Evolutionary conservation across 2,888 invertebrate genomes (phyloP), one percentile per base, ranked within the genome.

Genomic region (Napeogenes sylphis): DNA sequence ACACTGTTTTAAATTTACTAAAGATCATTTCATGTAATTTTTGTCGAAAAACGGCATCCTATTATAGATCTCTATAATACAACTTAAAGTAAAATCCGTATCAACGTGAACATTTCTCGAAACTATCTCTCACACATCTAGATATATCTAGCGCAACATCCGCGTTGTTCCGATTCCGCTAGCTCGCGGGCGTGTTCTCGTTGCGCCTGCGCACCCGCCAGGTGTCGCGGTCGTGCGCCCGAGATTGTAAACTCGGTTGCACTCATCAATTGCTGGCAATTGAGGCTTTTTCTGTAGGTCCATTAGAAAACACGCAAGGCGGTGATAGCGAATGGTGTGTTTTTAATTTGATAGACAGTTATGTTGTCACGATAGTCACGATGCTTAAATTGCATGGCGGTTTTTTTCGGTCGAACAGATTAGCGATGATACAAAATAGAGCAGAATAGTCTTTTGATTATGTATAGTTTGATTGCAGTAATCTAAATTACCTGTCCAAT

Each of bases 301-400:
- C 83, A 85, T 88, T 87, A 87, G 81, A 77, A 77, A 73, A 83
- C 85, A 87, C 85, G 86, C 86, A 79, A 85, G 73, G 75, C 66
- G 74, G 77, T 74, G 77, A 81, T 80, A 78, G 65, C 66, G 67
- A 60, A 82, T 79, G 81, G 81, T 60, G 65, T 73, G 79, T 68
- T 72, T 66, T 62, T 66, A 65, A 66, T 65, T 61, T 66, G 59
- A 62, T 54, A 59, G 62, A 65, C 63, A 63, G 65, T 66, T 66
- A 63, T 56, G 56, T 67, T 64, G 67, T 68, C 66, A 65, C 69
- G 62, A 61, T 63, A 64, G 59, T 67, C 67, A 68, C 65, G 65
- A 61, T 62, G 33, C 51, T 47, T 57, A 55, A 65, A 59, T 64
- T 61, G 59, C 62, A 55, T 30, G 51, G 51, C 55, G 55, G 55